Evolutionary conservation across 2,888 invertebrate species (phyloP).

Genomic region (Listrodromus nycthemerus): DNA sequence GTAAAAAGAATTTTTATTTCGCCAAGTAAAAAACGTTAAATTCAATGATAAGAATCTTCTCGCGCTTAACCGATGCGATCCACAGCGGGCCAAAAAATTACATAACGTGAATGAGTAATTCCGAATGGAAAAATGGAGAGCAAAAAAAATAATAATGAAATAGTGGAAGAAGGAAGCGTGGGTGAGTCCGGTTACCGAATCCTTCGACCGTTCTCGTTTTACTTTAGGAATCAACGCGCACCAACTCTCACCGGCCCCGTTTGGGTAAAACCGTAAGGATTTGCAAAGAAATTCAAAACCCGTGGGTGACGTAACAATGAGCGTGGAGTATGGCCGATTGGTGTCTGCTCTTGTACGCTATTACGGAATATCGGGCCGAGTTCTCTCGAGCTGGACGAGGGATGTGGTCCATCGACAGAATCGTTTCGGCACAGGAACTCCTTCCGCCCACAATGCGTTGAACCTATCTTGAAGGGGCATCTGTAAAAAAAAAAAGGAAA

Average conservation of each 20-base stretch:
- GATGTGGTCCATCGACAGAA: conserved; percentile 39
- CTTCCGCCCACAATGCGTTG: conserved; percentile 79
- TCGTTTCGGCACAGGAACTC: conserved; percentile 71
- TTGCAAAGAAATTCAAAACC: conserved; percentile 80
- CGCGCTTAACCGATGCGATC: not conserved
- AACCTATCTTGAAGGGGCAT: conserved; percentile 76
- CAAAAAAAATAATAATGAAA: conserved; percentile 33
- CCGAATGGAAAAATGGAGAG: not conserved
- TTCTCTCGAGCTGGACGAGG: conserved; percentile 17
- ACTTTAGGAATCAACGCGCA: conserved; percentile 76
- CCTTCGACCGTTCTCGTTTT: conserved; percentile 80
- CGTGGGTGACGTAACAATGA: conserved; percentile 81
- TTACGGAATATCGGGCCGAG: conserved; percentile 15
- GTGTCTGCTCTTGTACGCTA: conserved; percentile 29
- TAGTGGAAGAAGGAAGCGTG: conserved; percentile 20
- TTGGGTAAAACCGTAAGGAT: conserved; percentile 70
- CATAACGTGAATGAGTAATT: not conserved
- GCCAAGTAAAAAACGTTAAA: not conserved
- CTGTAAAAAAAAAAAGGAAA: conserved; percentile 56
- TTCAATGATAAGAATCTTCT: conserved; percentile 18
- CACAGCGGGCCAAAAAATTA: not conserved
- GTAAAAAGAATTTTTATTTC: too few relatives aligned
- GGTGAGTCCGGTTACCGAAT: conserved; percentile 57
- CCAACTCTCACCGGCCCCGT: conserved; percentile 12
- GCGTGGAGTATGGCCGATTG: conserved; percentile 67